These are phyloP conservation scores for Pyrgilauda ruficollis DNA, from an alignment of 2,113 vertebrate genomes.

Conservation along the genomic window DNA sequence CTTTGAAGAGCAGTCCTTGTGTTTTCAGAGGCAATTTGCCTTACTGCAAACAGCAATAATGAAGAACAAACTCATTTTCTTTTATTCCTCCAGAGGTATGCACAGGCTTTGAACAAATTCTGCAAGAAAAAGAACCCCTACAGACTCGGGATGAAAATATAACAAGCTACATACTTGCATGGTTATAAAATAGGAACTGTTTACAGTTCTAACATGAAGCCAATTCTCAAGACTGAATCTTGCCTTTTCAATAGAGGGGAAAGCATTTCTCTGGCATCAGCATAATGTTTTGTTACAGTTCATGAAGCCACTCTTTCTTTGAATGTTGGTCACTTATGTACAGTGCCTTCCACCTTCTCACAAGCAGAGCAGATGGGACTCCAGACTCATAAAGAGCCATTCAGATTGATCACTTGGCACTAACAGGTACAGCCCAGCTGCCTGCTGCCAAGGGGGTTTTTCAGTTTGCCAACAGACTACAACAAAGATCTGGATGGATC, in stretches of 20 bases:
- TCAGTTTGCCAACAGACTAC: neutral
- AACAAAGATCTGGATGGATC: neutral
- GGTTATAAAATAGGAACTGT: constrained; percentile 64
- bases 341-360: neutral
- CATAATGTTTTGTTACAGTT: neutral
- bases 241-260: constrained; percentile 36
- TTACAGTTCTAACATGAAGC: constrained; percentile 50
- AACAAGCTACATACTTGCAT: constrained; percentile 55
- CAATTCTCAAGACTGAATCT: neutral
- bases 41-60: constrained; percentile 37
- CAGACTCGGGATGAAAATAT: constrained; percentile 47
- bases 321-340: neutral
- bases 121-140: constrained; percentile 38
- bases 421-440: constrained; percentile 6
- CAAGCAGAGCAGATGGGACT: neutral
- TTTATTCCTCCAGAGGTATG: constrained; percentile 46
- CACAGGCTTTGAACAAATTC: constrained; percentile 31
- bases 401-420: neutral
- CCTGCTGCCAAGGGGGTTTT: neutral
- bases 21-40: constrained; percentile 46
- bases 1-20: constrained; percentile 39
- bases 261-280: constrained; percentile 19
- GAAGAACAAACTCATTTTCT: constrained; percentile 28
- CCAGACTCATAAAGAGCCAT: neutral
- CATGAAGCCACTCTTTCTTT: neutral